Conservation (phyloP, 2,797 vertebrate genomes). For the Argentina silus region DNA sequence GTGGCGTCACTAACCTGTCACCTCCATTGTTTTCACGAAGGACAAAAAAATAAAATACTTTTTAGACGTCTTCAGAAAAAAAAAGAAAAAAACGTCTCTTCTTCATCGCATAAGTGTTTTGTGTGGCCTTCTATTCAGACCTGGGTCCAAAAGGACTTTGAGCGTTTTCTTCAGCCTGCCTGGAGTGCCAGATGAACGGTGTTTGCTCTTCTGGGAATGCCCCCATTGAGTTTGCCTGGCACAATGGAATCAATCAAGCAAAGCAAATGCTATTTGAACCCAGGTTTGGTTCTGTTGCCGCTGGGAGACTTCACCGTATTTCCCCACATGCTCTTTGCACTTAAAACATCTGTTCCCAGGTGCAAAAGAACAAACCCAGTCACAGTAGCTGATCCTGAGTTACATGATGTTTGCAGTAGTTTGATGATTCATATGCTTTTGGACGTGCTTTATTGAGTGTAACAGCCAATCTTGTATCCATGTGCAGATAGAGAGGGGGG, state of each 20-base stretch:
- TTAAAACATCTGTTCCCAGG: background rate
- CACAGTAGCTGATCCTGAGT: background rate
- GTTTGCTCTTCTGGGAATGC: no score
- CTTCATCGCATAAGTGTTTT: background rate
- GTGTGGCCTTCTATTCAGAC: no score
- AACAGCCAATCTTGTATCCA: background rate
- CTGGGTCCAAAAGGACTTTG: no score
- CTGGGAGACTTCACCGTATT: background rate
- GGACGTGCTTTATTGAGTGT: constrained; percentile 20
- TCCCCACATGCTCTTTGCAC: background rate
- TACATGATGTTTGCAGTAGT: background rate
- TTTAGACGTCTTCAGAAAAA: constrained; percentile 54
- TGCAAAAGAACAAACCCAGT: background rate
- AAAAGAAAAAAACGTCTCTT: background rate
- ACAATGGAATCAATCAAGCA: no score
- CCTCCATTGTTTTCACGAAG: constrained; percentile 41
- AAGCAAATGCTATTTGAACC: no score
- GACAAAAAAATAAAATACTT: constrained; percentile 63
- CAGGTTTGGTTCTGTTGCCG: constrained; percentile 3
- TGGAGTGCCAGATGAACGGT: no score
- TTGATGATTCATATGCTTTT: constrained; percentile 37
- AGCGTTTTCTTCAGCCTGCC: no score
- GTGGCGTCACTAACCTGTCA: constrained; percentile 48
- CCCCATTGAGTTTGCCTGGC: no score
- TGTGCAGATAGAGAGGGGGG: constrained; percentile 15